phyloP scores from a whole-genome alignment of 2,113 vertebrate genomes.

The Sturnus vulgaris region DNA sequence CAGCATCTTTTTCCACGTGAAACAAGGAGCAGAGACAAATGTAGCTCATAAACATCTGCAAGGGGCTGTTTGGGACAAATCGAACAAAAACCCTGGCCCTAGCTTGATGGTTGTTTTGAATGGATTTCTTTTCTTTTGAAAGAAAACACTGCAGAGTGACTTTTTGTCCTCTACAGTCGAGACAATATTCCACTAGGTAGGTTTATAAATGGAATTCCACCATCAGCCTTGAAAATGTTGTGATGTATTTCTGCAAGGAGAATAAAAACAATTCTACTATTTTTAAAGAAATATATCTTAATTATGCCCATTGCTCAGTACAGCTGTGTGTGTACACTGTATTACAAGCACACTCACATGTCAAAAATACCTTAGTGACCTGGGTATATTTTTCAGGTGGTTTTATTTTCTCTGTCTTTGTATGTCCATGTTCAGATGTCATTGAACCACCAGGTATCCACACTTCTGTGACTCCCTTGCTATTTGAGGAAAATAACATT shows the following conservation, averaged over 20 bases:
- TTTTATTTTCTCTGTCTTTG: not conserved
- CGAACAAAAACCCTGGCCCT: not conserved
- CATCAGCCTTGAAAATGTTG: not conserved
- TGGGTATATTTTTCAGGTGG: not conserved
- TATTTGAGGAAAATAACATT: not conserved
- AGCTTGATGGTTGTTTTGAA: not conserved
- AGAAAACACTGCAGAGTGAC: not conserved
- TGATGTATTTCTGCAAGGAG: not conserved
- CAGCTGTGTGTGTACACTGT: not conserved
- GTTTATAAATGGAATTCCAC: not conserved
- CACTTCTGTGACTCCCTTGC: not conserved
- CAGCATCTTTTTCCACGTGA: not conserved
- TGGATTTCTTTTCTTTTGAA: not conserved
- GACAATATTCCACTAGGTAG: not conserved
- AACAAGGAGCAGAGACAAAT: not conserved
- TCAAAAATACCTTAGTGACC: not conserved
- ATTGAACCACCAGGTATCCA: not conserved
- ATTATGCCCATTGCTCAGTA: not conserved
- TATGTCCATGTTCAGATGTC: not conserved
- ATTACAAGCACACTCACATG: not conserved
- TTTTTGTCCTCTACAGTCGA: not conserved
- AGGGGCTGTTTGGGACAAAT: not conserved
- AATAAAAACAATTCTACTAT: not conserved
- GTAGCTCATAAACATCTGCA: not conserved
- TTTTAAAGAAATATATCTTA: not conserved